Base-by-base conservation (phyloP, 2,113 vertebrate genomes). In the Macroglossus sobrinus region DNA sequence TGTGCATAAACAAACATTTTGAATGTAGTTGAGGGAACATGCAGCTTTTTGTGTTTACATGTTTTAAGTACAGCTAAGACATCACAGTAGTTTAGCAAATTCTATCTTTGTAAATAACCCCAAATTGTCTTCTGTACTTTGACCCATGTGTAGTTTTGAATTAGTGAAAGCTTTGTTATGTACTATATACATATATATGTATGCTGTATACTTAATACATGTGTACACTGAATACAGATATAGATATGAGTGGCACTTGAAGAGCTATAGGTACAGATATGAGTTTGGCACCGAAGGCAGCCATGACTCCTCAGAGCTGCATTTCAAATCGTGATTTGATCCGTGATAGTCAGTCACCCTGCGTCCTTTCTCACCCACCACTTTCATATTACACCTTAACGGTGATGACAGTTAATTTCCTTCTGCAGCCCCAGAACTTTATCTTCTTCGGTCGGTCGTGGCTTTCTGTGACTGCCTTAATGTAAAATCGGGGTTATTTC, bases 171-270 rank as follows among this genome's bases (percentile, higher is more conserved):
- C 55, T 55, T 38, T 33, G 5, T 74, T 64, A 21, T 43, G 2
- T 45, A 26, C 4, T 18, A 1, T 19, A 3, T 38, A 53, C 4
- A 19, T 10, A 2, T 13, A 2, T 5, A 1, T 28, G 4, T 15
- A 3, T 19, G 16, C 13, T 8, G 0, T n/a, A 19, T 15, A 19
- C 69, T 38, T 22, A 13, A 38, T 5, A 5, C 16, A 33, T 10
- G 16, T 28, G 30, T 9, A 3, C 1, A 19, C 40, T 38, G 0
- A 19, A 22, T 35, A 5, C 12, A 15, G 22, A 28, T 14, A 5
- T 21, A 35, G 57, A 10, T 15, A 8, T 15, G 50, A 45, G 12
- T 16, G 35, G 35, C 26, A 8, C n/a, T n/a, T n/a, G n/a, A n/a
- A n/a, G n/a, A n/a, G n/a, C n/a, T n/a, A n/a, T n/a, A n/a, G n/a